phyloP scores from a whole-genome alignment of 1,140 invertebrate genomes.

The Acromyrmex charruanus region DNA sequence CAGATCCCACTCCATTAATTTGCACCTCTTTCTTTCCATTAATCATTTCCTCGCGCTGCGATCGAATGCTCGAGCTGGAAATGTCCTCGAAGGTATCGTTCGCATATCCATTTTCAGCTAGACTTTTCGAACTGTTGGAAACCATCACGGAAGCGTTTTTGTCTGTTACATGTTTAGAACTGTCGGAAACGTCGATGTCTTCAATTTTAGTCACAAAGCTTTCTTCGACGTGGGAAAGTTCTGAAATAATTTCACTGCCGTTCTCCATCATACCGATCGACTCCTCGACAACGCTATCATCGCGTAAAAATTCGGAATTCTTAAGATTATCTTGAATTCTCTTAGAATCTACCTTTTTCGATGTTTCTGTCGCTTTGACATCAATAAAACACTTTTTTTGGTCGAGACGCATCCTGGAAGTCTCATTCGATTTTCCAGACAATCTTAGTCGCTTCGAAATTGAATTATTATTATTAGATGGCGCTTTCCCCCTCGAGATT shows the following conservation, averaged over 20 bases:
- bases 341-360: too few relatives aligned
- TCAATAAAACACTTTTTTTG: background rate
- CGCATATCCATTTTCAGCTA: constrained; percentile 37
- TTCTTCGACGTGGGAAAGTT: background rate
- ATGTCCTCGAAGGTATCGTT: constrained; percentile 74
- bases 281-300: constrained; percentile 38
- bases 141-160: background rate
- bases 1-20: background rate
- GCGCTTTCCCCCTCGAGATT: background rate
- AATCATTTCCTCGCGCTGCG: constrained; percentile 1
- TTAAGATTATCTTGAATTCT: background rate
- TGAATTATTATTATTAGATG: background rate
- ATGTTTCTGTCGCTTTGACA: background rate
- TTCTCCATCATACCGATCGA: constrained; percentile 1
- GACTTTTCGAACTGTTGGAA: background rate
- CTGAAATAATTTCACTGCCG: constrained; percentile 54
- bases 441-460: background rate
- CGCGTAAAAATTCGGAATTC: background rate
- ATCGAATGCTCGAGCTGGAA: constrained; percentile 45
- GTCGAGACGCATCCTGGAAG: background rate
- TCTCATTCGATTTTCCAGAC: background rate
- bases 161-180: background rate
- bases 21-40: background rate
- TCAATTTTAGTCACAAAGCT: background rate
- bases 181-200: background rate